phyloP scores from a whole-genome alignment of 1,140 invertebrate genomes.

The Laupala kohalensis region DNA sequence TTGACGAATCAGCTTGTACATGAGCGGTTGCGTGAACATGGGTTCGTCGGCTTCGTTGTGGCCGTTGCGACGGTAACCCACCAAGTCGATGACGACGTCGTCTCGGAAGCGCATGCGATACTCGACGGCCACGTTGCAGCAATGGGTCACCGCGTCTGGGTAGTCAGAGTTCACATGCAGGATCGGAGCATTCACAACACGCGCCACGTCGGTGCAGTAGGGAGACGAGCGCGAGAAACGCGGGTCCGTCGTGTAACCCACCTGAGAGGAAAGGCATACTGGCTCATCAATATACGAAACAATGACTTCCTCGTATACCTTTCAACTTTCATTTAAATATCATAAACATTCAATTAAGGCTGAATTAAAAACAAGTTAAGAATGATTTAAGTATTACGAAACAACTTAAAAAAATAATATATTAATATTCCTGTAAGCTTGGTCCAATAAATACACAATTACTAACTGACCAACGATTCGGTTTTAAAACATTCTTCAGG shows the following conservation, averaged over 20 bases:
- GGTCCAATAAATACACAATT: no score
- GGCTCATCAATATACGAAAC: no score
- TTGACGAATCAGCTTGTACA: conserved; percentile 71
- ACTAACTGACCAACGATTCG: no score
- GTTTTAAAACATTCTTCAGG: no score
- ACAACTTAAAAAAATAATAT: no score
- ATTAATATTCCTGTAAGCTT: no score
- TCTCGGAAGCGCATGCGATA: conserved; percentile 66
- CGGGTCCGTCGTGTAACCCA: conserved; percentile 88
- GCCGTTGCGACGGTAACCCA: conserved; percentile 73
- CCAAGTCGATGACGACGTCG: conserved; percentile 81
- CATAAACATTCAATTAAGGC: no score
- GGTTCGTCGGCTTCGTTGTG: conserved; percentile 94
- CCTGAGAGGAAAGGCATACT: conserved; percentile 18
- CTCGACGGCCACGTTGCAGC: conserved; percentile 72
- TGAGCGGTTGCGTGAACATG: conserved; percentile 86
- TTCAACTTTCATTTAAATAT: no score
- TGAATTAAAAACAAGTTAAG: no score
- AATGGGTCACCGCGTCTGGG: conserved; percentile 76
- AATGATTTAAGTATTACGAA: no score
- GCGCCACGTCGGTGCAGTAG: conserved; percentile 66
- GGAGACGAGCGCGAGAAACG: conserved; percentile 48
- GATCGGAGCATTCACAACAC: conserved; percentile 79
- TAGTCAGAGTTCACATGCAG: conserved; percentile 92
- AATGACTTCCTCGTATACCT: no score